phyloP scores from a whole-genome alignment of 2,113 vertebrate genomes.

The Chroicocephalus ridibundus region DNA sequence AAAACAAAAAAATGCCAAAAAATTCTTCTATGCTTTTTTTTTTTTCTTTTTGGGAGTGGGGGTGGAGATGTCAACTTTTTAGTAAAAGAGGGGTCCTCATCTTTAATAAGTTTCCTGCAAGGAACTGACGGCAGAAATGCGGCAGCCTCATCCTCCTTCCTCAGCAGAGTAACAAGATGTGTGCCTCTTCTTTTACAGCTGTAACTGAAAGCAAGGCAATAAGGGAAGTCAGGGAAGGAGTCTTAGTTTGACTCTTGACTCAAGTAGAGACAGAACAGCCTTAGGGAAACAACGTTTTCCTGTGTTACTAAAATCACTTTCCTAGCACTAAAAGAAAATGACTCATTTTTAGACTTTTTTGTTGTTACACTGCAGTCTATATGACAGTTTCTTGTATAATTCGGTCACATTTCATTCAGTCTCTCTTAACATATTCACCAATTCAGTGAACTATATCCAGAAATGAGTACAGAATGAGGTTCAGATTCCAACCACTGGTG shows the following conservation, averaged over 20 bases:
- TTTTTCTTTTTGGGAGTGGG: no score
- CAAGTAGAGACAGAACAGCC: conserved; percentile 18
- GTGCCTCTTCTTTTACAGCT: not conserved
- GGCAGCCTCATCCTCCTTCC: not conserved
- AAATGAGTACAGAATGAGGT: not conserved
- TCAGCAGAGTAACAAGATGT: not conserved
- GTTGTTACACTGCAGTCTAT: not conserved
- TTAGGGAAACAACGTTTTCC: not conserved
- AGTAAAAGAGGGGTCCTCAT: not conserved
- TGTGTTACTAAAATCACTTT: not conserved
- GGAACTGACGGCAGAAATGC: not conserved
- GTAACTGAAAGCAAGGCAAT: not conserved
- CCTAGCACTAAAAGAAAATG: not conserved
- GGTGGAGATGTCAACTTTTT: not conserved
- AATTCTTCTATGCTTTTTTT: not conserved
- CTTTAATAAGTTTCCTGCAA: not conserved
- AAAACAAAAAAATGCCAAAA: not conserved
- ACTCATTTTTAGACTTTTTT: conserved; percentile 5
- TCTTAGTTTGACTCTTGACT: not conserved
- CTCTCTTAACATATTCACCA: not conserved
- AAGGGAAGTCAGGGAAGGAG: not conserved
- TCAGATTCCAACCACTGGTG: not conserved
- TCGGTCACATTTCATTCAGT: not conserved
- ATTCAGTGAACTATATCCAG: not conserved
- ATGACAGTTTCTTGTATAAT: not conserved